Base-by-base conservation (phyloP, 1,140 invertebrate species). In the Gonatopus flavifemur region DNA sequence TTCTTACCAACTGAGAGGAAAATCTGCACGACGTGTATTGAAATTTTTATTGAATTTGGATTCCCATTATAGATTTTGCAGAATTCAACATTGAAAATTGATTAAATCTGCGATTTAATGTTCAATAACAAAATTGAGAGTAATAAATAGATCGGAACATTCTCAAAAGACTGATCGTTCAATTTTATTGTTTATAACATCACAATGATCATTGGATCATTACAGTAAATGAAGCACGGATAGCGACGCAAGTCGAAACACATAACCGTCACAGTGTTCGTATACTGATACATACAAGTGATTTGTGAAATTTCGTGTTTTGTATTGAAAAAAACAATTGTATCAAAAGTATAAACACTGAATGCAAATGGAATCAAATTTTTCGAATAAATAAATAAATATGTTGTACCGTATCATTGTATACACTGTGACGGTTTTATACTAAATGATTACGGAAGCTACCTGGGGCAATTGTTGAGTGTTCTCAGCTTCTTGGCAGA, bases 401-500 rank as follows among this genome's bases (percentile, higher is more conserved):
- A 47, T 32, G 15, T 37, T 37, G n/a, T 37, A 39, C 18, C 28
- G 28, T 30, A 33, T 6, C 18, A 20, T 12, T 12, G 28, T 16
- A 38, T 20, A 51, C 47, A 53, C 51, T 25, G 37, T 28, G 44
- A 48, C 50, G 57, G 40, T n/a, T 37, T 50, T 18, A n/a, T n/a
- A n/a, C n/a, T n/a, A n/a, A 39, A 49, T 18, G 52, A 59, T 60
- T 57, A 44, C 66, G 64, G 55, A 66, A 74, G 67, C 72, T 82
- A 90, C 89, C 84, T 91, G 90, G 68, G 87, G 80, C 67, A 85
- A 83, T 76, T 89, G 87, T 49, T 89, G 87, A 59, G 87, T 88
- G 58, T 88, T 88, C 62, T 91, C 88, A 32, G 89, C 88, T 77
- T 96, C 94, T 78, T 96, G 93, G 71, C 94, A 97, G 35, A 97